Conservation (phyloP, 2,888 invertebrate genomes). For the Xestia xanthographa region DNA sequence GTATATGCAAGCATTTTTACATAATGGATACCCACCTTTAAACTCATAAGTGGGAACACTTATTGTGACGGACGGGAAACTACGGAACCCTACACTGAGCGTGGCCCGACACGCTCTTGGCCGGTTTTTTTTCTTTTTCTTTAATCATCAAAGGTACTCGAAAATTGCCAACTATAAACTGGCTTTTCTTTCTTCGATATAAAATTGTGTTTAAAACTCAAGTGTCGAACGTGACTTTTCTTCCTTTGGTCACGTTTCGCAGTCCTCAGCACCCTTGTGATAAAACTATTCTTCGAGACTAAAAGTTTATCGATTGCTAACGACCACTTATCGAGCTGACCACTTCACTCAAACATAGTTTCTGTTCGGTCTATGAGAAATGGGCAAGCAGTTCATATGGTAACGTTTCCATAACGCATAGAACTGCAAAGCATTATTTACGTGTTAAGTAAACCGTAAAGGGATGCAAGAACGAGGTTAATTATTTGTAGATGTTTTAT, state of each 20-base stretch:
- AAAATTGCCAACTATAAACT: not conserved
- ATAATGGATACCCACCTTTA: too few relatives aligned
- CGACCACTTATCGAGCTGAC: slow-evolving; percentile 62
- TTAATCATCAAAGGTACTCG: not conserved
- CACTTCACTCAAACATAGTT: slow-evolving; percentile 28
- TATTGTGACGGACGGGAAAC: too few relatives aligned
- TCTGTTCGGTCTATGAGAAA: not conserved
- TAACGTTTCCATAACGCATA: not conserved
- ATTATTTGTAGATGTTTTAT: not conserved
- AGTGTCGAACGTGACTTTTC: slow-evolving; percentile 39
- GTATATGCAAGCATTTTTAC: too few relatives aligned
- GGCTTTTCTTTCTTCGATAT: not conserved
- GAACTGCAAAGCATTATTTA: not conserved
- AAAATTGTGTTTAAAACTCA: slow-evolving; percentile 21
- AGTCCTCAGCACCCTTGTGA: slow-evolving; percentile 29
- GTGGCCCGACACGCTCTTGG: too few relatives aligned
- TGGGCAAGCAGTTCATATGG: not conserved
- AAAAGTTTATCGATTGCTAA: slow-evolving; percentile 62
- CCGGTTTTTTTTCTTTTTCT: too few relatives aligned
- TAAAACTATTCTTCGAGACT: slow-evolving; percentile 39
- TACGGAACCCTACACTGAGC: too few relatives aligned
- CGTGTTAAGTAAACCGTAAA: not conserved
- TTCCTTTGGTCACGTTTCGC: not conserved
- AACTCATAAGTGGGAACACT: too few relatives aligned
- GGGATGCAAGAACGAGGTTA: not conserved